Percentiles rank a stretch among this genome's conserved stretches.
Conservation (phyloP, 2,888 invertebrate species). For the Metallyticus violacea region DNA sequence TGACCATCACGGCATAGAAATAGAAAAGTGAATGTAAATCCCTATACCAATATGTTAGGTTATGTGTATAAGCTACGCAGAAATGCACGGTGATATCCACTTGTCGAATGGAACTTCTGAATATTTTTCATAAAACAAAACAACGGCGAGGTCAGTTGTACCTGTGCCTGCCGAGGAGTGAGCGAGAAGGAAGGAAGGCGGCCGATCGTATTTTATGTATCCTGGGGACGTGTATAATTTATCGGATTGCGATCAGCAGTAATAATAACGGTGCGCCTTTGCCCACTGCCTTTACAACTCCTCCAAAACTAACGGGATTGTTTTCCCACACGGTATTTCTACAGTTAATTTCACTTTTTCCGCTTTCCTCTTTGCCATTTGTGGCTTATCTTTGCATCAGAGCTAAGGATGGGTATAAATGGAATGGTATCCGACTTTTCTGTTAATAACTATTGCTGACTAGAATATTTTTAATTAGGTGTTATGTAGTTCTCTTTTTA, state of each 20-base stretch:
- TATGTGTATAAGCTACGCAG: too few species aligned
- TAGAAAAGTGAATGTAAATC: too few species aligned
- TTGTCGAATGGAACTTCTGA: neutral
- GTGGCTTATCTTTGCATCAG: neutral
- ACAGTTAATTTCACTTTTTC: neutral
- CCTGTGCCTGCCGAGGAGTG: neutral
- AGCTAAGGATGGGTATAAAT: neutral
- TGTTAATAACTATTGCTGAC: too few species aligned
- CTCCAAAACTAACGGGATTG: neutral
- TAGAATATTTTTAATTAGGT: too few species aligned
- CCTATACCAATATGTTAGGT: too few species aligned
- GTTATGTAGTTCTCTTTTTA: too few species aligned
- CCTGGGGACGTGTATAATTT: neutral
- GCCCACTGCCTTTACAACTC: neutral
- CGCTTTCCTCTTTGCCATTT: neutral
- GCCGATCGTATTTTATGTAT: neutral
- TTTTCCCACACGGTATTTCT: neutral
- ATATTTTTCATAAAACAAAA: neutral
- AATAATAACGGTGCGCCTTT: neutral
- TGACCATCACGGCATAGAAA: too few species aligned
- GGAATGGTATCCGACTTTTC: too few species aligned
- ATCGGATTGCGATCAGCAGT: neutral
- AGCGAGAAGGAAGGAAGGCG: neutral
- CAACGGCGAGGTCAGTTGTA: neutral
- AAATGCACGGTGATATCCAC: too few species aligned